These are phyloP conservation scores for Drusus annulatus DNA, from an alignment of 1,140 invertebrate species.

Conservation along the genomic window DNA sequence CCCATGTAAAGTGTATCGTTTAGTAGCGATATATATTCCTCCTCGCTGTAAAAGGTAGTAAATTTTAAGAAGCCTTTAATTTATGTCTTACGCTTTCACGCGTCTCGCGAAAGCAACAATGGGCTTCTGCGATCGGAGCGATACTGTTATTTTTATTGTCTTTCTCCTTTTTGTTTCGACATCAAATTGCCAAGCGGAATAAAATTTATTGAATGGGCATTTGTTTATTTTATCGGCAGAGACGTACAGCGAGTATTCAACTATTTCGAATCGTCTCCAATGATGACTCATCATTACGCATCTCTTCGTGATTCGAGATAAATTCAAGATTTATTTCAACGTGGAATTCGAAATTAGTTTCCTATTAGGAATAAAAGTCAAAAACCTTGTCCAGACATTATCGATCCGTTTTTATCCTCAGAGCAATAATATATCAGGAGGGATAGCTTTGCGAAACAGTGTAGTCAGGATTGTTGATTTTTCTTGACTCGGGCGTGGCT, in stretches of 20 bases:
- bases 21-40: constrained; percentile 9
- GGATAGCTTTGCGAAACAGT: too few relatives aligned
- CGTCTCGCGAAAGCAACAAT: neutral
- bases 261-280: neutral
- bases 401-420: too few relatives aligned
- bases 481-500: too few relatives aligned
- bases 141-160: constrained; percentile 29
- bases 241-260: constrained; percentile 8
- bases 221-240: constrained; percentile 20
- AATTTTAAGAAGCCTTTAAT: constrained; percentile 33
- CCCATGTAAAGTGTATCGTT: constrained; percentile 7
- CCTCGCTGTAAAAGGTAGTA: neutral
- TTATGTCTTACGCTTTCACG: constrained; percentile 16
- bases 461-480: too few relatives aligned
- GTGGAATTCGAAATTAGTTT: too few relatives aligned
- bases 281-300: too few relatives aligned
- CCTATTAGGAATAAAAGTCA: too few relatives aligned
- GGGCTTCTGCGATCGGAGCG: constrained; percentile 5
- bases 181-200: constrained; percentile 36
- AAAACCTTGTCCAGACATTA: too few relatives aligned
- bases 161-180: constrained; percentile 14
- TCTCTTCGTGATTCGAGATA: too few relatives aligned
- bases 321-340: too few relatives aligned
- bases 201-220: constrained; percentile 16
- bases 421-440: too few relatives aligned